Evolutionary conservation across 2,113 vertebrate genomes (phyloP), one percentile per base, ranked within the genome.

Genomic region (Proteles cristata): DNA sequence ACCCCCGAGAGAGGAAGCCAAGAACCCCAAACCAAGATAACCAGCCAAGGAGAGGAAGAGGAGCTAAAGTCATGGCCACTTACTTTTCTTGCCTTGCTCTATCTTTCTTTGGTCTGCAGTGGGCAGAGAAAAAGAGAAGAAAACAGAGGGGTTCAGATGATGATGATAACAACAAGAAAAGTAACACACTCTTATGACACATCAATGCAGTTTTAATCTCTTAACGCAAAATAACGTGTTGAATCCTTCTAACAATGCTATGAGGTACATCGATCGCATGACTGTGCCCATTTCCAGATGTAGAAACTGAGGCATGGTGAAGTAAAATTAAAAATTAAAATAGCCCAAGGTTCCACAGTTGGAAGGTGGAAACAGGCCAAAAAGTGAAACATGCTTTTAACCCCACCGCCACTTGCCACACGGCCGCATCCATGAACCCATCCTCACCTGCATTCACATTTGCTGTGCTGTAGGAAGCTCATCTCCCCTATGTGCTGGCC

Each of bases 361-460:
- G 6, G 63, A 81, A 81, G 10, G 58, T 5, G 4, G 61, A 6
- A 5, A 17, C 1, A 53, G 19, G 31, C 45, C 28, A 61, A 58
- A 6, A 26, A 23, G 23, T 4, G 31, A 11, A 17, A 28, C 2
- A 0, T 2, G 39, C 61, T 66, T 4, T 66, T 4, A 23, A 63
- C 63, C 63, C 68, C 11, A 31, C 39, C 12, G 79, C 23, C 66
- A n/a, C 7, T 10, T 23, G 61, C 63, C 11, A 15, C 23, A 7
- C 0, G 0, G 11, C 66, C 65, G 74, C 85, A 93, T 11, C 43
- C 14, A 31, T 26, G 25, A 81, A 50, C 95, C 68, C 55, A 45
- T 69, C 98, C 99, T 99, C 99, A 99, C 99, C 99, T 99, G 99
- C 99, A 99, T 98, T 99, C 99, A 99, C 99, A 99, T 98, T 99